phyloP scores from a whole-genome alignment of 2,888 invertebrate genomes.

The Brachynemurus nebulosus region DNA sequence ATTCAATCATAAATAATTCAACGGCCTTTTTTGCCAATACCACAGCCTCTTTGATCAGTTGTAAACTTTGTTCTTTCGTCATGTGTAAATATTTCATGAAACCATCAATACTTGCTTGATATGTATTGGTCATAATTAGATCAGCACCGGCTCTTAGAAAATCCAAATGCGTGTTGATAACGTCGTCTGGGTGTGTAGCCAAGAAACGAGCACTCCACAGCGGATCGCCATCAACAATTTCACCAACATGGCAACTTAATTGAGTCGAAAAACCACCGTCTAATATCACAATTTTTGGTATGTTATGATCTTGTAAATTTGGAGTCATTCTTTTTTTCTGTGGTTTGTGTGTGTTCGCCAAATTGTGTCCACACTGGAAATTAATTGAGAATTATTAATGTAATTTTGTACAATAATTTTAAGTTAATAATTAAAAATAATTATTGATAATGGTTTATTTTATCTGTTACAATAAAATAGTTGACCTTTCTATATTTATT shows the following conservation, averaged over 20 bases:
- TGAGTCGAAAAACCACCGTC: conserved; percentile 75
- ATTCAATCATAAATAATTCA: conserved; percentile 43
- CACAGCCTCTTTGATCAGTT: conserved; percentile 61
- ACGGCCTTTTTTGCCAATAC: conserved; percentile 59
- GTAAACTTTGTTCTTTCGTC: conserved; percentile 48
- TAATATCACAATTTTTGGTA: conserved; percentile 26
- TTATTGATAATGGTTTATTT: no score
- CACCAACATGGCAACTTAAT: conserved; percentile 58
- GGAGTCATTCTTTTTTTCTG: no score
- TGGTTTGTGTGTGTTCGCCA: no score
- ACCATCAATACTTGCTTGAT: conserved; percentile 71
- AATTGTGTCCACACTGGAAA: no score
- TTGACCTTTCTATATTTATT: no score
- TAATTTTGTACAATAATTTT: no score
- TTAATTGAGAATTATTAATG: no score
- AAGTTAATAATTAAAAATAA: no score
- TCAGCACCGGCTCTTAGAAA: conserved; percentile 78
- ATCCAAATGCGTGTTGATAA: conserved; percentile 67
- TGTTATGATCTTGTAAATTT: neutral
- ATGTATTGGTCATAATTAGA: conserved; percentile 76
- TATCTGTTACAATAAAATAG: no score
- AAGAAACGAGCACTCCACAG: conserved; percentile 80
- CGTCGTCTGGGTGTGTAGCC: conserved; percentile 62
- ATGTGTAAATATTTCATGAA: conserved; percentile 61
- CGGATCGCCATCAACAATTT: conserved; percentile 70